Conservation (phyloP, 1,140 invertebrate species). For the Drosophila bocqueti region DNA sequence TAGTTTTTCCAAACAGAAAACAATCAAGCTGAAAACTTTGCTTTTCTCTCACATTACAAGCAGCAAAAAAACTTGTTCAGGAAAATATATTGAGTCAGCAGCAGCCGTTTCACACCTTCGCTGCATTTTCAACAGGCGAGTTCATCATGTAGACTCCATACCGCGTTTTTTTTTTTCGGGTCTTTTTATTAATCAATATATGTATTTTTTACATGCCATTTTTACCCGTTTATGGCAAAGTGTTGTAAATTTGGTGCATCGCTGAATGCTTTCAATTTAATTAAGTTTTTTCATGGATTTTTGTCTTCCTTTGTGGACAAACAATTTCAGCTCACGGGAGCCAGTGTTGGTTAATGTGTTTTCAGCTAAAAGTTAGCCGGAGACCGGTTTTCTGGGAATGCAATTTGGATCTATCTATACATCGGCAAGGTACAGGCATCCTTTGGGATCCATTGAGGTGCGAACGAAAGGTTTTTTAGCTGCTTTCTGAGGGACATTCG, state of each 20-base stretch:
- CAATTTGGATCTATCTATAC: background rate
- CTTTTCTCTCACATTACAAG: slow-evolving; percentile 34
- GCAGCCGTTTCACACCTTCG: slow-evolving; percentile 9
- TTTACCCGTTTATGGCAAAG: slow-evolving; percentile 20
- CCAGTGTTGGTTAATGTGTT: background rate
- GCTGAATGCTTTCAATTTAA: slow-evolving; percentile 76
- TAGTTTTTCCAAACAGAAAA: slow-evolving; percentile 30
- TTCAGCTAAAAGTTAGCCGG: background rate
- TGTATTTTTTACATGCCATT: slow-evolving; percentile 17
- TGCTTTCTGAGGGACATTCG: background rate
- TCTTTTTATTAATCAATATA: slow-evolving; percentile 39
- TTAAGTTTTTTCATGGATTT: slow-evolving; percentile 58
- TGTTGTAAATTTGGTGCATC: slow-evolving; percentile 34
- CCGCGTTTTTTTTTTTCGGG: background rate
- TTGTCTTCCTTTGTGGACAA: slow-evolving; percentile 9
- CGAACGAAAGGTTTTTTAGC: too few relatives aligned
- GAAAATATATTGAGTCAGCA: slow-evolving; percentile 32
- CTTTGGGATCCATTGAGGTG: too few relatives aligned
- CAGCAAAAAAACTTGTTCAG: slow-evolving; percentile 10
- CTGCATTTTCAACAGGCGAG: slow-evolving; percentile 17
- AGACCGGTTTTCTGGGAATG: background rate
- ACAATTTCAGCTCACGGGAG: slow-evolving; percentile 5
- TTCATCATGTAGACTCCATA: slow-evolving; percentile 18
- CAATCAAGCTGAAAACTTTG: slow-evolving; percentile 45
- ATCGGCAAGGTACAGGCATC: too few relatives aligned